phyloP scores from a whole-genome alignment of 2,888 invertebrate species.

The Diplazon laetatorius region DNA sequence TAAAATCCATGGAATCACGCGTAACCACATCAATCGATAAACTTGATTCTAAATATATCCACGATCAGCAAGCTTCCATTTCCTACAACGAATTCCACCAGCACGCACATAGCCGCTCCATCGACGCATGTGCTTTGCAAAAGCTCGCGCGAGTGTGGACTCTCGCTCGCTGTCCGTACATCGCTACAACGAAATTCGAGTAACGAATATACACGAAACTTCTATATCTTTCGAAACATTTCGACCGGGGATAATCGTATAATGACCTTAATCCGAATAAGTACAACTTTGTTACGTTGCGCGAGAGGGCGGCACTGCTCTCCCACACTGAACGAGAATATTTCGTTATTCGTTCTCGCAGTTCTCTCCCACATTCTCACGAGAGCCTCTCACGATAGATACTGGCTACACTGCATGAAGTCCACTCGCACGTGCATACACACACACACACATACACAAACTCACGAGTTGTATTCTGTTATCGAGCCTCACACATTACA shows the following conservation, averaged over 20 bases:
- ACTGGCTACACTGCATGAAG: too few relatives aligned
- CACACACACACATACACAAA: too few relatives aligned
- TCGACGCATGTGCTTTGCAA: background rate
- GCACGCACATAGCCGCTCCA: too few relatives aligned
- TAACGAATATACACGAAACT: conserved; percentile 13
- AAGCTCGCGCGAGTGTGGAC: background rate
- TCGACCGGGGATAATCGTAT: conserved; percentile 50
- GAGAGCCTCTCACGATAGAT: background rate
- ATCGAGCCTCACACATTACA: conserved; percentile 23
- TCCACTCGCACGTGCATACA: background rate
- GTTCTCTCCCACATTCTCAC: conserved; percentile 14
- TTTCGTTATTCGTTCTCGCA: conserved; percentile 33
- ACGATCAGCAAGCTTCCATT: too few relatives aligned
- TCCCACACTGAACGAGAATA: conserved; percentile 42
- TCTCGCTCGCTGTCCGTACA: conserved; percentile 35
- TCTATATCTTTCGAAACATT: conserved; percentile 19
- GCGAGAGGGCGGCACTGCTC: background rate
- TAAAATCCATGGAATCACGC: too few relatives aligned
- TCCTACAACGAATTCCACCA: too few relatives aligned
- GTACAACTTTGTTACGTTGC: conserved; percentile 68
- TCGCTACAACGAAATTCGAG: conserved; percentile 33
- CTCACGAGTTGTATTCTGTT: conserved; percentile 2
- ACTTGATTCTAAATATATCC: too few relatives aligned
- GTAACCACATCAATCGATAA: too few relatives aligned
- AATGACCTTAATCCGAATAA: conserved; percentile 71